Percentiles rank a stretch among this genome's conserved stretches.
Conservation (phyloP, 2,888 invertebrate species). For the Aquatica leii region DNA sequence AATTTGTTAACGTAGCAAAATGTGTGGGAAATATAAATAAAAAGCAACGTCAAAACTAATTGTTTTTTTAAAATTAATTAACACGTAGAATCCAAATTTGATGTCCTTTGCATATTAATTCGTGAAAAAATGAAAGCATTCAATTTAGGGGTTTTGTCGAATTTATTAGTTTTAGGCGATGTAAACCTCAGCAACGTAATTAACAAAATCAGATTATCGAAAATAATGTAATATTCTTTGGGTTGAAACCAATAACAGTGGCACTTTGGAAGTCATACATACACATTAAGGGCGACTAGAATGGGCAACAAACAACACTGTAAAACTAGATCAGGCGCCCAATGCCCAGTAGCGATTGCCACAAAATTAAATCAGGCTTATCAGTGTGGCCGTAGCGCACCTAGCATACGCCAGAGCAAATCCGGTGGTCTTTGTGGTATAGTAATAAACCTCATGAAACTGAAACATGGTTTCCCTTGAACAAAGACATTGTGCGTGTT, state of each 20-base stretch:
- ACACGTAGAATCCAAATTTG: too few relatives aligned
- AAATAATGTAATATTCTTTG: slow-evolving; percentile 38
- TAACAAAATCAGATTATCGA: slow-evolving; percentile 48
- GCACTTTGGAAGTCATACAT: slow-evolving; percentile 39
- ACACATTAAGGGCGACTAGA: slow-evolving; percentile 38
- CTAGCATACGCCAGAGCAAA: slow-evolving; percentile 46
- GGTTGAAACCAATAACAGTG: slow-evolving; percentile 12
- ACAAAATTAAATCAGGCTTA: slow-evolving; percentile 58
- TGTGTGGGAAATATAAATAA: too few relatives aligned
- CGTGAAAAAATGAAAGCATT: too few relatives aligned
- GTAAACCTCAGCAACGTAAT: slow-evolving; percentile 7
- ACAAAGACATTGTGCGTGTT: slow-evolving; percentile 49
- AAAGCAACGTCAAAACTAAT: too few relatives aligned
- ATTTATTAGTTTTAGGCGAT: too few relatives aligned
- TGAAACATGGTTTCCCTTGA: slow-evolving; percentile 43
- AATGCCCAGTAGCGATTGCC: slow-evolving; percentile 53
- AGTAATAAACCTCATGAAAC: slow-evolving; percentile 51
- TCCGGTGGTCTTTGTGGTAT: slow-evolving; percentile 50
- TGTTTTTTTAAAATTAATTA: too few relatives aligned
- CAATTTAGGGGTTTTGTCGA: too few relatives aligned
- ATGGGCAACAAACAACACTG: slow-evolving; percentile 50
- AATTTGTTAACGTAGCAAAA: too few relatives aligned
- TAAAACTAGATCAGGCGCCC: slow-evolving; percentile 55
- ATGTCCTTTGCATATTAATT: too few relatives aligned
- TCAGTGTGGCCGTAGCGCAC: slow-evolving; percentile 50